phyloP scores from a whole-genome alignment of 2,113 vertebrate species.

The Aplodontia rufa region DNA sequence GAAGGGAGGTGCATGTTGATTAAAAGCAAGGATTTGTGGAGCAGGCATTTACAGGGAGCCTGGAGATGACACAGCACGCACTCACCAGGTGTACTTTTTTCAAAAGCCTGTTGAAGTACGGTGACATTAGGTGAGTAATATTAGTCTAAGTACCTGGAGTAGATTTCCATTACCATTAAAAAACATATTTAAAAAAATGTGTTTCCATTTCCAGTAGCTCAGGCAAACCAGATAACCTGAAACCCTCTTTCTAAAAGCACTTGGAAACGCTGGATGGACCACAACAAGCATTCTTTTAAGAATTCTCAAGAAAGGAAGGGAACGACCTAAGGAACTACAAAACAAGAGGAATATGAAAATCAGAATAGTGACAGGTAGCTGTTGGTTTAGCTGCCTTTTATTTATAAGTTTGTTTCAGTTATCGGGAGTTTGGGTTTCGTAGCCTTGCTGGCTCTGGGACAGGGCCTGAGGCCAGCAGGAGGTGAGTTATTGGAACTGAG shows the following conservation, averaged over 20 bases:
- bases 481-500: neutral
- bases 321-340: neutral
- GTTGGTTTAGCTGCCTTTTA: neutral
- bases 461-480: neutral
- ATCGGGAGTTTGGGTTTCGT: neutral
- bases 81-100: neutral
- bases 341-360: neutral
- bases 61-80: neutral
- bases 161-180: neutral
- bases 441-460: neutral
- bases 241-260: neutral
- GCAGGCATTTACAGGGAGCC: neutral
- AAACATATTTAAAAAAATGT: neutral
- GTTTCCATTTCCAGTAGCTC: neutral
- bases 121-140: neutral
- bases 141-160: neutral
- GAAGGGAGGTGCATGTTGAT: neutral
- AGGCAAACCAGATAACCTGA: neutral
- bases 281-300: neutral
- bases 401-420: slow-evolving; percentile 2
- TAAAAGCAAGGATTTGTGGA: neutral
- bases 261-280: neutral
- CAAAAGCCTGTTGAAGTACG: neutral
- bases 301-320: neutral
- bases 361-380: neutral